Evolutionary conservation across 2,797 vertebrate species (phyloP).

Genomic region (Hafferia zeledoni): DNA sequence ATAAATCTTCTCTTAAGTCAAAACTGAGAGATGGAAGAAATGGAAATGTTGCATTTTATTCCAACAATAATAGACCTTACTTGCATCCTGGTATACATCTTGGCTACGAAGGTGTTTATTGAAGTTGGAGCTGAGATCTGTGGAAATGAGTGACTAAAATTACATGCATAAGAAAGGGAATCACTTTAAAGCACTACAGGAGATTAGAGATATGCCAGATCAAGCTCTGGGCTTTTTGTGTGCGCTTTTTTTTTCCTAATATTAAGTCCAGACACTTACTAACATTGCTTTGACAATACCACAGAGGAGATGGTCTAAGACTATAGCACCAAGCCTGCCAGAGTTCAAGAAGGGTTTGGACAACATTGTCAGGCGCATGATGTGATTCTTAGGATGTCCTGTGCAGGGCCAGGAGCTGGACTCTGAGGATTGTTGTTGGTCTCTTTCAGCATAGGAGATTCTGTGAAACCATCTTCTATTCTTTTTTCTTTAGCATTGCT

Average conservation of each 20-base stretch:
- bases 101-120: not conserved
- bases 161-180: fast-evolving
- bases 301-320: not conserved
- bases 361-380: not conserved
- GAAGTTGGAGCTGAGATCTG: not conserved
- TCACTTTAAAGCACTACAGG: not conserved
- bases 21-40: not conserved
- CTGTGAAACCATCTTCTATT: not conserved
- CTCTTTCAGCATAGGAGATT: not conserved
- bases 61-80: not conserved
- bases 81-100: not conserved
- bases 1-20: not conserved
- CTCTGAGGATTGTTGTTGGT: not conserved
- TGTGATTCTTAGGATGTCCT: not conserved
- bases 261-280: not conserved
- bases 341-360: not conserved
- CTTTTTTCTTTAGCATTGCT: not conserved
- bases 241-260: fast-evolving
- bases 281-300: not conserved
- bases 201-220: not conserved
- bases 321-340: not conserved
- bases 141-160: not conserved
- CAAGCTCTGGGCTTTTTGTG: not conserved
- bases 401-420: not conserved
- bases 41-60: not conserved